Conservation (phyloP, 2,888 invertebrate genomes). For the Agrenia bidenticulata region DNA sequence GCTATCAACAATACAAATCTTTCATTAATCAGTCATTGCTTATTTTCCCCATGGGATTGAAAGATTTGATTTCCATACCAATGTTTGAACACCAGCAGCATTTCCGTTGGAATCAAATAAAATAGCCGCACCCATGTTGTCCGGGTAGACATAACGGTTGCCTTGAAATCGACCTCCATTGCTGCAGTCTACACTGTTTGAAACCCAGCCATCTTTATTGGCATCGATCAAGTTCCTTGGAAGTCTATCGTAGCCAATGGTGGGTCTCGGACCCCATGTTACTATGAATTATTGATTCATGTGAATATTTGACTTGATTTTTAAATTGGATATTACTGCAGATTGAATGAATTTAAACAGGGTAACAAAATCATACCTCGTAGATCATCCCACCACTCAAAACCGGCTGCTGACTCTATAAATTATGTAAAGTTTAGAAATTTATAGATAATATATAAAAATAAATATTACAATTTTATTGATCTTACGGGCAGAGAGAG, state of each 20-base stretch:
- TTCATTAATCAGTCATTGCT: neutral
- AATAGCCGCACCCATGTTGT: constrained; percentile 6
- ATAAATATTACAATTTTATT: too few species aligned
- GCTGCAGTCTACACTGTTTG: neutral
- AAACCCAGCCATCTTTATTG: constrained; percentile 1
- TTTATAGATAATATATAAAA: too few species aligned
- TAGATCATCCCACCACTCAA: constrained; percentile 14
- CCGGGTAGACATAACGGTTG: neutral
- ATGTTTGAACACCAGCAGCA: constrained; percentile 16
- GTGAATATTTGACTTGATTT: too few species aligned
- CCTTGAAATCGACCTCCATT: constrained; percentile 11
- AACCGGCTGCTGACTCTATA: neutral
- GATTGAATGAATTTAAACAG: neutral
- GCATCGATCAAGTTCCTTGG: constrained; percentile 15
- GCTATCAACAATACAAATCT: neutral
- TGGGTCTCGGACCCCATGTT: constrained; percentile 4
- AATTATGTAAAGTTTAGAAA: too few species aligned
- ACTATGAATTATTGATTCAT: neutral
- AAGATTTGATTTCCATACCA: constrained; percentile 1
- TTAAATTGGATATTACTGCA: too few species aligned
- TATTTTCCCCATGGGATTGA: too few species aligned
- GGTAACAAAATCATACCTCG: constrained; percentile 1
- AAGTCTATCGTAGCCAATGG: neutral
- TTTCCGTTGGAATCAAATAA: constrained; percentile 13
- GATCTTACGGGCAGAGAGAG: too few species aligned